phyloP scores from a whole-genome alignment of 2,797 vertebrate species.

The Acrossocheilus wenchowensis region DNA sequence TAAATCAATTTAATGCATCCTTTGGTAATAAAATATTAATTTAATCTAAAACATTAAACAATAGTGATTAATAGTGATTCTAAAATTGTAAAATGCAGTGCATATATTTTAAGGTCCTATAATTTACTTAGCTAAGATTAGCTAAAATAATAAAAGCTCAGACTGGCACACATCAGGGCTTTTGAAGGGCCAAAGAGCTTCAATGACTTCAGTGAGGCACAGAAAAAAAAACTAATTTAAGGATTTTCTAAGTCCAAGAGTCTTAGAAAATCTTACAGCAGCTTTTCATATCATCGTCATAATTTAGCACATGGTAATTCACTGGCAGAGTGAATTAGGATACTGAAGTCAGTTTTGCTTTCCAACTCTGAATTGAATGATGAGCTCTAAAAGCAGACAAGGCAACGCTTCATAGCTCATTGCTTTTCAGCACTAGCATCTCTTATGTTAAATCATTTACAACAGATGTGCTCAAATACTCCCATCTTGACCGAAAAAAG shows the following conservation, averaged over 20 bases:
- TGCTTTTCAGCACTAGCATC: constrained; percentile 59
- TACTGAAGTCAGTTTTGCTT: constrained; percentile 41
- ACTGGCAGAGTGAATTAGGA: constrained; percentile 24
- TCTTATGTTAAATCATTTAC: constrained; percentile 66
- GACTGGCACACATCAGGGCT: neutral
- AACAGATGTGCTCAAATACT: constrained; percentile 68
- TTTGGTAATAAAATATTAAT: neutral
- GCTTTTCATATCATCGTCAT: neutral
- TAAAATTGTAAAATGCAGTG: neutral
- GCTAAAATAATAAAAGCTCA: neutral
- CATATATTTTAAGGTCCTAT: neutral
- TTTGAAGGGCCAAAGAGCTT: neutral
- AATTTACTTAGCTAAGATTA: neutral
- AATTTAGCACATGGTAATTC: constrained; percentile 17
- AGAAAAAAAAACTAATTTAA: neutral
- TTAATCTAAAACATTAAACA: neutral
- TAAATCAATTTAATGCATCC: neutral
- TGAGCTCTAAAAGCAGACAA: constrained; percentile 65
- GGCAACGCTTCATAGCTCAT: constrained; percentile 69
- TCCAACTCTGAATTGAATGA: constrained; percentile 64
- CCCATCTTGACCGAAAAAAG: constrained; percentile 57
- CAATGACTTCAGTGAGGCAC: too few relatives aligned
- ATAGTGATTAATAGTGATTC: neutral
- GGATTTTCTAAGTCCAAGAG: neutral
- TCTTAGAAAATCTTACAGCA: neutral